Evolutionary conservation across 2,113 vertebrate species (phyloP).

Genomic region (Terrapene triunguis): DNA sequence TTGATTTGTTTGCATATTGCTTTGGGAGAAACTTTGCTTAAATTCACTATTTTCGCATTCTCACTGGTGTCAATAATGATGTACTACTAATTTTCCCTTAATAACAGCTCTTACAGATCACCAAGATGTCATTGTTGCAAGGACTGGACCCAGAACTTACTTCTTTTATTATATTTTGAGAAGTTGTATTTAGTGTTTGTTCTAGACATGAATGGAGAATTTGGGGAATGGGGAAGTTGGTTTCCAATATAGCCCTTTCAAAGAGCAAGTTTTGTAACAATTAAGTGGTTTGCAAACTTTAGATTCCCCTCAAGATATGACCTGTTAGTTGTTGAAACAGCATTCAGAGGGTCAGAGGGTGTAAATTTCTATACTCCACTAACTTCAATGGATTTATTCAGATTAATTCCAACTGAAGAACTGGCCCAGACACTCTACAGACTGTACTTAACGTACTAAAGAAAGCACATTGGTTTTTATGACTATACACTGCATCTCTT

Average conservation of each 20-base stretch:
- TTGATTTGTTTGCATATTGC: not conserved
- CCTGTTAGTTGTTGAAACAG: not conserved
- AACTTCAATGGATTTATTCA: not conserved
- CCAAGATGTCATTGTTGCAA: not conserved
- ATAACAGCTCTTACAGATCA: not conserved
- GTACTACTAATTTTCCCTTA: not conserved
- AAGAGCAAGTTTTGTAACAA: not conserved
- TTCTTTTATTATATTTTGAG: not conserved
- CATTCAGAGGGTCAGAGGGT: not conserved
- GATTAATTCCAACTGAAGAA: not conserved
- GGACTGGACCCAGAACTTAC: not conserved
- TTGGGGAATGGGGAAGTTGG: not conserved
- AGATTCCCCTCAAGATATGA: not conserved
- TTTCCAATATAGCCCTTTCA: not conserved
- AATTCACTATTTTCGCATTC: slow-evolving; percentile 6
- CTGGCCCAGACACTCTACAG: not conserved
- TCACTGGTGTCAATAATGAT: slow-evolving; percentile 7
- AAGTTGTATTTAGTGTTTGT: not conserved
- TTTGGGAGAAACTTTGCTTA: not conserved
- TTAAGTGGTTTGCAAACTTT: not conserved
- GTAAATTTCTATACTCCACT: not conserved
- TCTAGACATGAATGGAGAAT: not conserved
- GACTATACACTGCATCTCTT: not conserved
- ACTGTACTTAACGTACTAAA: not conserved
- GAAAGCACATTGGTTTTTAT: not conserved